Evolutionary conservation across 2,888 invertebrate genomes (phyloP).

Genomic region (Lithophane semibrunnea): DNA sequence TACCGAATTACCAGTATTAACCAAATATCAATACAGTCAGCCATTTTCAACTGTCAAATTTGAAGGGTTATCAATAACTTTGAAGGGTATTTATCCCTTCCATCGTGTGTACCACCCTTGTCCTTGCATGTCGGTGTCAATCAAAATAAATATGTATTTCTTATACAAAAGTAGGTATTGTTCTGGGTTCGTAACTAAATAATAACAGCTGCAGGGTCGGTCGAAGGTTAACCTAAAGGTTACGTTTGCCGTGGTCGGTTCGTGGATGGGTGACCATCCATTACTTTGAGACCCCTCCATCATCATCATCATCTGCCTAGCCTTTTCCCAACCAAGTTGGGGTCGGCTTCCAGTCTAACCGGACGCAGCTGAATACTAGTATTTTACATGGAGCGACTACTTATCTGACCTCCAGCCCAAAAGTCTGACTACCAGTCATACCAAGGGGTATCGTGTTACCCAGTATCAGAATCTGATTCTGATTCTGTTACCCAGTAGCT

Average conservation of each 20-base stretch:
- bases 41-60: slow-evolving; percentile 9
- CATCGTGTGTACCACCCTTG: not conserved
- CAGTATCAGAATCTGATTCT: too few species aligned
- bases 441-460: not conserved
- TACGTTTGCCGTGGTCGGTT: not conserved
- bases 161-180: not conserved
- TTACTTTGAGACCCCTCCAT: not conserved
- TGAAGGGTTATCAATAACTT: not conserved
- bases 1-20: too few species aligned
- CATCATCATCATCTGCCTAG: too few species aligned
- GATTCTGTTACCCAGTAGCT: not conserved
- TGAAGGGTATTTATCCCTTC: slow-evolving; percentile 7
- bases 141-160: not conserved
- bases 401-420: not conserved
- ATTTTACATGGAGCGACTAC: too few species aligned
- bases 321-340: too few species aligned
- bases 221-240: too few species aligned
- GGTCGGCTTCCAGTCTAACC: too few species aligned
- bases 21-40: not conserved
- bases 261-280: not conserved
- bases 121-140: not conserved
- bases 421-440: too few species aligned
- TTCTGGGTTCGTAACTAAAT: not conserved
- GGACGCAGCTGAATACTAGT: too few species aligned
- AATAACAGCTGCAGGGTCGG: not conserved